A percentile compares a stretch with the other conserved stretches of the same genome.
phyloP scores from a whole-genome alignment of 2,113 vertebrate genomes.

The Tringa solitaria region DNA sequence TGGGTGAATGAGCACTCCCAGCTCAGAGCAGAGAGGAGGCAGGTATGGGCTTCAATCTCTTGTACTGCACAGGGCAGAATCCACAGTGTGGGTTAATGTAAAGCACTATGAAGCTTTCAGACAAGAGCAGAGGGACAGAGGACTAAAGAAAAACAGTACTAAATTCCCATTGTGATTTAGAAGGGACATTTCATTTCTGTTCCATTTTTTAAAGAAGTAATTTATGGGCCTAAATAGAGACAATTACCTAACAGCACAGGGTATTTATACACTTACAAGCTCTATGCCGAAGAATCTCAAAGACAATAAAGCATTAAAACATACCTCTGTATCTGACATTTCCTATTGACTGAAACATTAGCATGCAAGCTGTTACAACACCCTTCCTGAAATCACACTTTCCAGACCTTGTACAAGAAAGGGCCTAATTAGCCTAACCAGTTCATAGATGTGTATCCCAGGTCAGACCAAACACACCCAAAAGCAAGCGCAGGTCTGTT shows the following conservation, averaged over 20 bases:
- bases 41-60: not conserved
- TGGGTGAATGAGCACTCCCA: not conserved
- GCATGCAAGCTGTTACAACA: not conserved
- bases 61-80: not conserved
- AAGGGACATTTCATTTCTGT: not conserved
- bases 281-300: not conserved
- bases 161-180: not conserved
- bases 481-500: not conserved
- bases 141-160: not conserved
- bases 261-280: not conserved
- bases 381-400: not conserved
- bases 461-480: not conserved
- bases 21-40: not conserved
- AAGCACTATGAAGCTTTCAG: not conserved
- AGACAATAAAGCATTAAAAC: not conserved
- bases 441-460: not conserved
- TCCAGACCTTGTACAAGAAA: not conserved
- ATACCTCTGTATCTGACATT: not conserved
- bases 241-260: not conserved
- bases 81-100: not conserved
- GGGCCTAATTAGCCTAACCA: not conserved
- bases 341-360: not conserved
- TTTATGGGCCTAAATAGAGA: not conserved
- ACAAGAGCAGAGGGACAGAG: not conserved
- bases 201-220: not conserved